These are phyloP conservation scores for Tenthredo scrophulariae DNA, from an alignment of 2,888 invertebrate species.

Conservation along the genomic window DNA sequence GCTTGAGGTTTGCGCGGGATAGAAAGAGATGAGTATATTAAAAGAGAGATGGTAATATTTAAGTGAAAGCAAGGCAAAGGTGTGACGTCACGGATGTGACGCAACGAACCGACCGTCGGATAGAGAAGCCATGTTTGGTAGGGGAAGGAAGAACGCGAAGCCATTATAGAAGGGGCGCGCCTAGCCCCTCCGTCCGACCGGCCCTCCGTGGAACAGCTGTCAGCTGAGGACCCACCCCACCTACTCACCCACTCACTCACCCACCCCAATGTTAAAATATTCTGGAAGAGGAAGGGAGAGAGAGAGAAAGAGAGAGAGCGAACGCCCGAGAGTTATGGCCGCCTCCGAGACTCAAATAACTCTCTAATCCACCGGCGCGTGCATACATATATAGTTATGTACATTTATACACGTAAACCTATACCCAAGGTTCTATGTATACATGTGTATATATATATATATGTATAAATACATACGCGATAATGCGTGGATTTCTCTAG, in stretches of 20 bases:
- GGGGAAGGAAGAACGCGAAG: constrained; percentile 78
- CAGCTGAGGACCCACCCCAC: constrained; percentile 73
- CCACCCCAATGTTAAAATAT: constrained; percentile 77
- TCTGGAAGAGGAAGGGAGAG: constrained; percentile 75
- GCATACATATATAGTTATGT: constrained; percentile 59
- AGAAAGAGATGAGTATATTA: constrained; percentile 23
- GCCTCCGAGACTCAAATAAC: constrained; percentile 78
- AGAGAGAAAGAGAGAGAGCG: constrained; percentile 65
- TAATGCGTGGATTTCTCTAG: background rate
- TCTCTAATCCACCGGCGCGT: constrained; percentile 77
- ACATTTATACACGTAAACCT: background rate
- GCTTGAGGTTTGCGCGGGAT: constrained; percentile 60
- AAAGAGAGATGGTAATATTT: constrained; percentile 42
- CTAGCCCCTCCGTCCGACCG: constrained; percentile 78
- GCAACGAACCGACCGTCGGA: constrained; percentile 42
- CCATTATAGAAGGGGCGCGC: constrained; percentile 79
- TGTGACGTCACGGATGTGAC: constrained; percentile 53
- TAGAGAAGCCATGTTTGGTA: constrained; percentile 75
- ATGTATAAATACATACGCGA: background rate
- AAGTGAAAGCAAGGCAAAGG: constrained; percentile 55
- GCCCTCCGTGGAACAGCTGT: constrained; percentile 78
- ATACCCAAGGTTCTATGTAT: background rate
- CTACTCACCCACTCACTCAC: constrained; percentile 68
- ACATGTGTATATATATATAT: too few species aligned
- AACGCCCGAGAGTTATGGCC: constrained; percentile 76